Base-by-base conservation (phyloP, 2,113 vertebrate species). In the Lepidothrix coronata region DNA sequence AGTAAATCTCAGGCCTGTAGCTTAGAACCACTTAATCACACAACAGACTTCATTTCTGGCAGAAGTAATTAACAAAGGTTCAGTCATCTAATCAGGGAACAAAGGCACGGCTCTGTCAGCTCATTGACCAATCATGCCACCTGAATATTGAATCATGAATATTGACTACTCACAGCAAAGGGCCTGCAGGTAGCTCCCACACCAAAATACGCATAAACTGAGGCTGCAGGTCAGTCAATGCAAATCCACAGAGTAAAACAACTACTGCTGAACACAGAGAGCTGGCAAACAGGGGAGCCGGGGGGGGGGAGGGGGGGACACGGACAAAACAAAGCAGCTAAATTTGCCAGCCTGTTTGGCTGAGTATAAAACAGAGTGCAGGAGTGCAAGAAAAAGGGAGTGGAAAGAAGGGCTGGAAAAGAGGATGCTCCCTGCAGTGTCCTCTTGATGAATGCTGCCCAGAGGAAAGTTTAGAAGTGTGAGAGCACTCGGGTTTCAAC, bases 11-110 rank as follows among this genome's bases (percentile, higher is more conserved):
- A 90, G 73, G 91, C 86, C 85, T 77, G 90, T 78, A 96, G 87
- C 95, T 96, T 85, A 94, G 94, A 97, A 95, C 93, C 89, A 89
- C 94, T 97, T 97, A 96, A 97, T 97, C 96, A 97, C 94, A 93
- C 84, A 96, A 85, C 94, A 77, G 93, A 96, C 95, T 97, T 96
- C 89, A 96, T 96, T 96, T 85, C 93, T 97, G 95, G 97, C 96
- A 97, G 96, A 96, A 97, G 97, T 97, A 97, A 97, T 97, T 97
- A 97, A 96, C 95, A 96, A 94, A 96, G 91, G 92, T 94, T 96
- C 95, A 96, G 91, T 89, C 91, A 96, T 90, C 95, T 96, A 93
- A 93, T 95, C 94, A 93, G 76, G 89, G 92, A 93, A 95, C 84
- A 97, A 89, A 96, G 87, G 93, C 87, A 97, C 16, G 6, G 83